Evolutionary conservation across 2,888 invertebrate genomes (phyloP).

Genomic region (Phragmatobia fuliginosa): DNA sequence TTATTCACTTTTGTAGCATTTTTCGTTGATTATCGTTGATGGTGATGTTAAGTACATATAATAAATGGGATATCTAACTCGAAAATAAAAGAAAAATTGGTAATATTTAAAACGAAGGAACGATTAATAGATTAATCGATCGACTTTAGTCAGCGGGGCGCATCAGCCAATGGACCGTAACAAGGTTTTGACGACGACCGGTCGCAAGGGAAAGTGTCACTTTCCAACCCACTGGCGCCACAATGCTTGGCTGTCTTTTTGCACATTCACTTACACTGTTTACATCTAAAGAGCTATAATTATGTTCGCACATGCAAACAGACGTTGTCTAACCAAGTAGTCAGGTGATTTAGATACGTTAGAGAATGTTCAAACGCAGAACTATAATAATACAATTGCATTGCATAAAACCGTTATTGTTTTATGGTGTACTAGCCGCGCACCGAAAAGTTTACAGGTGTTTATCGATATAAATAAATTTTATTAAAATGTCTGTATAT

Average conservation of each 20-base stretch:
- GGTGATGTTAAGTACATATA: no score
- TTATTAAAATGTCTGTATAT: no score
- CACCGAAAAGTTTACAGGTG: background rate
- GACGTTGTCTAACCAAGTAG: slow-evolving; percentile 2
- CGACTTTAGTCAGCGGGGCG: background rate
- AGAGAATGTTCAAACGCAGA: slow-evolving; percentile 2
- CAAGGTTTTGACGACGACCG: slow-evolving; percentile 47
- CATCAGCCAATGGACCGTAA: background rate
- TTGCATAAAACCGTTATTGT: background rate
- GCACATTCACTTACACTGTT: slow-evolving; percentile 55
- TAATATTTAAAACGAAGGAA: background rate
- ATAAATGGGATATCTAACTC: no score
- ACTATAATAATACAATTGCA: background rate
- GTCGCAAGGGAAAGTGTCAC: slow-evolving; percentile 66
- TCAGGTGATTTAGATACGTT: slow-evolving; percentile 17
- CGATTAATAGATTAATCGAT: background rate
- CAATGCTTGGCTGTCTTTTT: slow-evolving; percentile 56
- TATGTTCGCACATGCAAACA: slow-evolving; percentile 31
- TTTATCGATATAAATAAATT: background rate
- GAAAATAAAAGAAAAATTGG: no score
- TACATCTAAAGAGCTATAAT: slow-evolving; percentile 45
- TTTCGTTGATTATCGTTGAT: no score
- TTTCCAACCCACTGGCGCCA: slow-evolving; percentile 64
- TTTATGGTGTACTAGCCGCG: background rate
- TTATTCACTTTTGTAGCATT: no score